Conservation (phyloP, 2,113 vertebrate genomes). For the Montifringilla adamsi region DNA sequence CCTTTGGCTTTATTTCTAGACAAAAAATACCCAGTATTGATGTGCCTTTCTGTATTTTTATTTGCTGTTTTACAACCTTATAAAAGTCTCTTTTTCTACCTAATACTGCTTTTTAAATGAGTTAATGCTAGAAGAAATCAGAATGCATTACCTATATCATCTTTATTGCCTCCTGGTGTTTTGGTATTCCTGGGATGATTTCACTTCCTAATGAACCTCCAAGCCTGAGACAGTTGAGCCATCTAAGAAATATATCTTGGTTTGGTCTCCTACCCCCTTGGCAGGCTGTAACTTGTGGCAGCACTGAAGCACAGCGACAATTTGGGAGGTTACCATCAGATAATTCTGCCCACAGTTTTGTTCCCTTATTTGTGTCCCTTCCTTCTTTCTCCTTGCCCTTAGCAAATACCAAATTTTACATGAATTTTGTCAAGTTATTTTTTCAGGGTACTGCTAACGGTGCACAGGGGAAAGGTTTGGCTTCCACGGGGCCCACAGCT, state of each 20-base stretch:
- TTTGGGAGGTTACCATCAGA: not conserved
- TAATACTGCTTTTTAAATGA: conserved; percentile 37
- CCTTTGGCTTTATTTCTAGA: not conserved
- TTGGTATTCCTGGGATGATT: conserved; percentile 40
- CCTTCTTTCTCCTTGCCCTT: not conserved
- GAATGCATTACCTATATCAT: conserved; percentile 43
- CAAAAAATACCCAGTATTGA: not conserved
- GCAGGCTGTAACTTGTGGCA: conserved; percentile 26
- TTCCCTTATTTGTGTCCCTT: not conserved
- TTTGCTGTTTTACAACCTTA: conserved; percentile 35
- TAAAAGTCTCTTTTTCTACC: conserved; percentile 21
- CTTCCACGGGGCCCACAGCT: not conserved
- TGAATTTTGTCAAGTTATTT: not conserved
- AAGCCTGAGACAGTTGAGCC: conserved; percentile 19
- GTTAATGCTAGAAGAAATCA: conserved; percentile 34
- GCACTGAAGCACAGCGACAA: not conserved
- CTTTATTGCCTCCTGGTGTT: conserved; percentile 26
- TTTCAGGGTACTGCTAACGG: not conserved
- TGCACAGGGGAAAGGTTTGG: not conserved
- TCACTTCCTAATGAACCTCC: conserved; percentile 48
- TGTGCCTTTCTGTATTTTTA: not conserved
- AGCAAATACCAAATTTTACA: not conserved
- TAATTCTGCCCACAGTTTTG: not conserved
- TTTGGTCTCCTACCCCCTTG: not conserved
- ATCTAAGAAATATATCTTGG: conserved; percentile 16